Conservation (phyloP, 1,140 invertebrate genomes). For the Gonatopus flavifemur region DNA sequence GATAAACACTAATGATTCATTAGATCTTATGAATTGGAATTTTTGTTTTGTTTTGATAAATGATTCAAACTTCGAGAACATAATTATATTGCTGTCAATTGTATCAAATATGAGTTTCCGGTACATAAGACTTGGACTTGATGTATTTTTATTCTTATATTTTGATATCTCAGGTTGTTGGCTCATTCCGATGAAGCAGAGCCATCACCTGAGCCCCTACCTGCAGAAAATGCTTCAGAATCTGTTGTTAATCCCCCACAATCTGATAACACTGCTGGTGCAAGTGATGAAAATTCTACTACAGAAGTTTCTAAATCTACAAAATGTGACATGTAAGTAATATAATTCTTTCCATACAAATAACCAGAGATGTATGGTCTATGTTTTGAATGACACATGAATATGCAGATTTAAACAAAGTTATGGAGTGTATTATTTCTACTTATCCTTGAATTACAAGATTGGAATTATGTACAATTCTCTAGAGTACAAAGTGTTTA, state of each 20-base stretch:
- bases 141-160: conserved; percentile 1
- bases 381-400: too few species aligned
- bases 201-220: conserved; percentile 35
- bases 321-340: conserved; percentile 82
- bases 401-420: neutral
- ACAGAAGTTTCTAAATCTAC: conserved; percentile 73
- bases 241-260: conserved; percentile 29
- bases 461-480: neutral
- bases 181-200: conserved; percentile 71
- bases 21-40: too few species aligned
- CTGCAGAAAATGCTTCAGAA: conserved; percentile 45
- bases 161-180: conserved; percentile 59
- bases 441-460: neutral
- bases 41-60: too few species aligned
- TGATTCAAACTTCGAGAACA: too few species aligned
- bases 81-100: too few species aligned
- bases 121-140: too few species aligned
- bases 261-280: conserved; percentile 35
- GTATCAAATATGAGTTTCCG: too few species aligned
- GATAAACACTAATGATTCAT: too few species aligned
- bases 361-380: neutral
- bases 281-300: conserved; percentile 35
- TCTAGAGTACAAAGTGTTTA: neutral
- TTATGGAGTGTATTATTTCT: neutral
- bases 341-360: neutral